Base-by-base conservation (phyloP, 92 coral and sea anemone species). In the Siderastrea radians region DNA sequence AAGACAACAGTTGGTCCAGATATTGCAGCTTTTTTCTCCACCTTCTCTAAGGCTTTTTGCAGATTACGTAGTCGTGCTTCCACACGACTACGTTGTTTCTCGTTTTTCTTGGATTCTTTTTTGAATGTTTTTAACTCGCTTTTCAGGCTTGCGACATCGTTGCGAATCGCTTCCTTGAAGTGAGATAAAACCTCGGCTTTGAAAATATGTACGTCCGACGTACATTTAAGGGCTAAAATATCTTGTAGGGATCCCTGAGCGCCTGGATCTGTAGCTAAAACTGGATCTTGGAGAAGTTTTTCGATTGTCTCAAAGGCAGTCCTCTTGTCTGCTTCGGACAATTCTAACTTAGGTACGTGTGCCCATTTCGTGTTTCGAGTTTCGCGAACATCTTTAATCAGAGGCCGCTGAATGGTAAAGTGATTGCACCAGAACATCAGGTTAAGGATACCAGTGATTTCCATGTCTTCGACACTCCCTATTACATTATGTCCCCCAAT, bases 331-430 rank as follows among this genome's bases (percentile, higher is more conserved):
- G 64, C 74, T 13, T 57, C 90, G 53, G 83, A 59, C 26, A 96
- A 61, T 75, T 85, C 93, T 47, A 90, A 93, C 58, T 84, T 77
- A 3, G 96, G 88, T 46, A 93, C 88, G 69, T 96, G 99, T 1
- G 87, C 96, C 96, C 98, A 96, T 70, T 82, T 82, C n/a, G 80
- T 84, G 68, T 88, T 92, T 50, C 98, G 91, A 2, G 84, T 89
- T 13, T 93, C 92, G 8, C 94, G 93, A 38, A 94, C 92, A 72
- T 72, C 72, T 66, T 87, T 72, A 10, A 94, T 89, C 49, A 96
- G 74, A 9, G 86, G 13, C 44, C 74, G 88, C 65, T 95, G 83
- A 62, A 86, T 92, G 19, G 87, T 89, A 46, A 93, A 94, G 17
- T 90, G 86, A 55, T 80, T 82, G 76, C 96, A 96, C 89, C 90